Base-by-base conservation (phyloP, 2,888 invertebrate genomes). In the Lacanobia oleracea region DNA sequence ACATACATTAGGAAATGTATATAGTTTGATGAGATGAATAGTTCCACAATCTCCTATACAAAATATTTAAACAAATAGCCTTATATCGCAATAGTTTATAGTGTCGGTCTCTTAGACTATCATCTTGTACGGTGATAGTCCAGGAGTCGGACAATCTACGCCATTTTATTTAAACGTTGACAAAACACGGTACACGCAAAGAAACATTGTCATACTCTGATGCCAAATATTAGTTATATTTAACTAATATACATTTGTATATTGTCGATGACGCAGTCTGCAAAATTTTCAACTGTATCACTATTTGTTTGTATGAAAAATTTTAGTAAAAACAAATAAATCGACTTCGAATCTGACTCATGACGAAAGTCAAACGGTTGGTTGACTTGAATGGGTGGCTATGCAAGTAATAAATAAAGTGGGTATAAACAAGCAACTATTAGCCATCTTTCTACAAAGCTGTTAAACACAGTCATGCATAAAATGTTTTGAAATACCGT, bases 211-310 rank as follows among this genome's bases (percentile, higher is more conserved):
- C 89, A 88, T 89, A 91, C 87, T 91, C 90, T 90, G 91, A 93
- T 92, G 93, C 93, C 93, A 93, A 94, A 93, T 93, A 92, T 93
- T 93, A 90, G 93, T 93, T 92, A 89, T 82, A 87, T 79, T 82
- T 88, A 87, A 90, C 91, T 92, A 91, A 91, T 92, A 92, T 91
- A 87, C 80, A 69, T 78, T 76, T 78, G 79, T 84, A 75, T 78
- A 66, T 45, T 54, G 70, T 66, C 67, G 79, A 59, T 18, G 33
- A 40, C 74, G 72, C 77, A 75, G 59, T 69, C 83, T 78, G 79
- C 78, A 78, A 75, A 33, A 40, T n/a, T n/a, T n/a, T n/a, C n/a
- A n/a, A n/a, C n/a, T n/a, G n/a, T n/a, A n/a, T n/a, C n/a, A n/a
- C n/a, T n/a, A n/a, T 33, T 48, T 12, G 5, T 12, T 63, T 40